Evolutionary conservation across 2,113 vertebrate species (phyloP).

Genomic region (Todiramphus saurophagus): DNA sequence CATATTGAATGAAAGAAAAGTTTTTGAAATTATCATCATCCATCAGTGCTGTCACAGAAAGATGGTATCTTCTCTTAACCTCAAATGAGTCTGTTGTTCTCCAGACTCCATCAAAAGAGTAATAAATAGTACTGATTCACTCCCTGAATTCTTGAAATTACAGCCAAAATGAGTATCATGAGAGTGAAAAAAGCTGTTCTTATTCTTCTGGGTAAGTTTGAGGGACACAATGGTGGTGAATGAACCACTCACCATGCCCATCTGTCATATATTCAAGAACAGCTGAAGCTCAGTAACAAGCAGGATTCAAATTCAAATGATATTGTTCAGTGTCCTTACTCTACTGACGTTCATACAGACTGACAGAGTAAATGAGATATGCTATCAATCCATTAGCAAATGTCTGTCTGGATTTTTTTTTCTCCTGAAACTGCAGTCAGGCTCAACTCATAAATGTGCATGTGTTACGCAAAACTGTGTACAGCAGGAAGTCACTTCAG

Average conservation of each 20-base stretch:
- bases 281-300: conserved; percentile 6
- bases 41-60: not conserved
- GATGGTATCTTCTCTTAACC: not conserved
- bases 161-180: not conserved
- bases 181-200: not conserved
- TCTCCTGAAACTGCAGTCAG: not conserved
- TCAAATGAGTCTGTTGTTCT: not conserved
- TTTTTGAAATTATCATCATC: not conserved
- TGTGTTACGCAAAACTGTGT: not conserved
- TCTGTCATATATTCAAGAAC: not conserved
- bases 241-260: not conserved
- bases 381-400: not conserved
- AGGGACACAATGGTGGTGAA: not conserved
- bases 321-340: not conserved
- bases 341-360: not conserved
- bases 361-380: not conserved
- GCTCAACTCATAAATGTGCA: not conserved
- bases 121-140: not conserved
- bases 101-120: not conserved
- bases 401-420: not conserved
- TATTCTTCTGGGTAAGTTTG: not conserved
- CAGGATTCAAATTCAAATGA: not conserved
- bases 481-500: not conserved
- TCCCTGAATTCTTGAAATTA: not conserved
- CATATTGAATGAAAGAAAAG: not conserved